phyloP scores from a whole-genome alignment of 2,797 vertebrate genomes.

The Acipenser transmontanus region DNA sequence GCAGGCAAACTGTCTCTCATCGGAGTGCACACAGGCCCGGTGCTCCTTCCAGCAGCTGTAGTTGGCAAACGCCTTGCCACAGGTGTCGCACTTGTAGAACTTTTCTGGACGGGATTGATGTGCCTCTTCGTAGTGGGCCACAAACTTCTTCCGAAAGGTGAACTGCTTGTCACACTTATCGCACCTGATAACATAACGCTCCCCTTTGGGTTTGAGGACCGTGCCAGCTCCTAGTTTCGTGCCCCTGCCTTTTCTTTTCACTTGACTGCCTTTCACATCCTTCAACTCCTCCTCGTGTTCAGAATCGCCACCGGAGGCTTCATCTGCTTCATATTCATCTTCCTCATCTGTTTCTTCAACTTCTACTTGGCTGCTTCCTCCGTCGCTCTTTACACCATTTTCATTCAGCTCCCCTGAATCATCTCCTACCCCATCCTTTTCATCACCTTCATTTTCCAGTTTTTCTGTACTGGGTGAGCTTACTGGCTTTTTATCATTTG shows the following conservation, averaged over 20 bases:
- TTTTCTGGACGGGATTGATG: constrained; percentile 44
- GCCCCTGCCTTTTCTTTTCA: no score
- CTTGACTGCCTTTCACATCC: not conserved
- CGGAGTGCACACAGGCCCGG: constrained; percentile 36
- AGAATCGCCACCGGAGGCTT: no score
- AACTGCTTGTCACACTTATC: constrained; percentile 42
- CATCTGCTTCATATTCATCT: not conserved
- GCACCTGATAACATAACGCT: constrained; percentile 29
- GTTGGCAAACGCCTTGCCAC: constrained; percentile 43
- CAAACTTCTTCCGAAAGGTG: constrained; percentile 30
- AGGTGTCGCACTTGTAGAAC: constrained; percentile 43
- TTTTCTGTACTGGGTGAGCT: not conserved
- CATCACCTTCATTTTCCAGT: not conserved
- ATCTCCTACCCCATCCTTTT: not conserved
- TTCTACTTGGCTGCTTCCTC: not conserved
- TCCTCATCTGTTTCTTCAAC: not conserved
- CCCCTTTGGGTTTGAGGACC: constrained; percentile 7
- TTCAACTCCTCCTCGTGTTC: no score
- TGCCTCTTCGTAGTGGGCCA: constrained; percentile 40
- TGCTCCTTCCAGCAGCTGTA: constrained; percentile 49
- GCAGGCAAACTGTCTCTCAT: constrained; percentile 48
- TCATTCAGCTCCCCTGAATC: not conserved
- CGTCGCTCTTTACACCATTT: not conserved
- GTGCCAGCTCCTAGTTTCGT: no score
- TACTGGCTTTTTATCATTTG: fast-evolving